Evolutionary conservation across 2,113 vertebrate species (phyloP).

Genomic region (Apodemus sylvaticus): DNA sequence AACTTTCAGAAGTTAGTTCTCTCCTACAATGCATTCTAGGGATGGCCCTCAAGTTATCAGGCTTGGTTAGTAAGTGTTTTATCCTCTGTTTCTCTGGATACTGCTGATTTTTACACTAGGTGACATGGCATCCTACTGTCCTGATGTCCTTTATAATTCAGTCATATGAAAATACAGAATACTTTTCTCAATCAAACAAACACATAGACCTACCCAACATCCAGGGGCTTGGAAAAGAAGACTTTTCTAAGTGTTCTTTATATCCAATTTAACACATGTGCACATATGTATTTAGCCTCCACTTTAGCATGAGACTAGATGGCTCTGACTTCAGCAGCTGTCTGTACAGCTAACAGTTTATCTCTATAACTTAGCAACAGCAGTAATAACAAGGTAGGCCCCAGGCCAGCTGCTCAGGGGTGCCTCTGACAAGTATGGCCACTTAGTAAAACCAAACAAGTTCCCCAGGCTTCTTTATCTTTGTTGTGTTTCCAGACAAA

Average conservation of each 20-base stretch:
- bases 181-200: slow-evolving; percentile 10
- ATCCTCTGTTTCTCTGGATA: background rate
- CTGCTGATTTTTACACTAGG: background rate
- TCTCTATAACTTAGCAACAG: slow-evolving; percentile 39
- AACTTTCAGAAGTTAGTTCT: background rate
- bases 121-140: background rate
- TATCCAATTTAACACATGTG: background rate
- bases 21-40: background rate
- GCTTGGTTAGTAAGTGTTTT: background rate
- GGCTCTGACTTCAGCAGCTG: slow-evolving; percentile 8
- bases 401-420: background rate
- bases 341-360: background rate
- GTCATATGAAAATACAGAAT: background rate
- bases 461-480: background rate
- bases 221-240: slow-evolving; percentile 17
- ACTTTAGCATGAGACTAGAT: background rate
- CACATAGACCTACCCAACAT: background rate
- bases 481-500: slow-evolving; percentile 36
- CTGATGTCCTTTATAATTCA: background rate
- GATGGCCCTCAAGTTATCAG: background rate
- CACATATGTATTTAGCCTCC: background rate
- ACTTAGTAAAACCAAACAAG: slow-evolving; percentile 37
- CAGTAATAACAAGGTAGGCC: background rate
- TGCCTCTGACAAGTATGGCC: slow-evolving; percentile 34
- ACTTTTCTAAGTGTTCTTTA: slow-evolving; percentile 1